Conservation (phyloP, 2,888 invertebrate genomes). For the Cheilosia pagana region DNA sequence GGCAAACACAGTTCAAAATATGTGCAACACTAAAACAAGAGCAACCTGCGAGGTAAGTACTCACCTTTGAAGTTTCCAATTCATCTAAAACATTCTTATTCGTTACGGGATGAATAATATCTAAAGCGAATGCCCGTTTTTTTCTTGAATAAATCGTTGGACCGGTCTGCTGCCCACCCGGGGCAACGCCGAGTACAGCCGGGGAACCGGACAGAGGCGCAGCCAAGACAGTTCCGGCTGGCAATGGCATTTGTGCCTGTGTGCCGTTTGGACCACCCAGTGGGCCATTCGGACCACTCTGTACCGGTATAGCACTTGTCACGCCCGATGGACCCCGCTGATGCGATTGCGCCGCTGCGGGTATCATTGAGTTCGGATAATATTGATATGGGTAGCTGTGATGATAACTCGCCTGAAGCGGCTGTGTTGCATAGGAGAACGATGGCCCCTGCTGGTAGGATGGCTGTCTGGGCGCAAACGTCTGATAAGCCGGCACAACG, state of each 20-base stretch:
- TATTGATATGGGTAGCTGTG: slow-evolving; percentile 73
- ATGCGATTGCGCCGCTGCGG: slow-evolving; percentile 77
- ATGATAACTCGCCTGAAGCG: slow-evolving; percentile 76
- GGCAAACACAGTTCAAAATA: neutral
- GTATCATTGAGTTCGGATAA: slow-evolving; percentile 76
- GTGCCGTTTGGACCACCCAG: slow-evolving; percentile 78
- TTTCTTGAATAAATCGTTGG: slow-evolving; percentile 74
- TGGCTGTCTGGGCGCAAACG: slow-evolving; percentile 79
- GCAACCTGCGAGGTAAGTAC: neutral
- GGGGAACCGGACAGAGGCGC: slow-evolving; percentile 83
- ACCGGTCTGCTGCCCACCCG: slow-evolving; percentile 71
- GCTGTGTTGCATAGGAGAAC: slow-evolving; percentile 78
- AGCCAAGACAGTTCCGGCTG: slow-evolving; percentile 77
- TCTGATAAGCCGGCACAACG: slow-evolving; percentile 78
- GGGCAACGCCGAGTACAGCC: slow-evolving; percentile 82
- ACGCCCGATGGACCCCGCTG: slow-evolving; percentile 79
- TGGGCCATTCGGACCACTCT: slow-evolving; percentile 79
- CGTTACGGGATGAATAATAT: slow-evolving; percentile 84
- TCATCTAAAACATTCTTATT: slow-evolving; percentile 82
- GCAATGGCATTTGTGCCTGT: slow-evolving; percentile 78
- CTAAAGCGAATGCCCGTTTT: slow-evolving; percentile 82
- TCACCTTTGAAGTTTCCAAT: slow-evolving; percentile 78
- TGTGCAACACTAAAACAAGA: no score
- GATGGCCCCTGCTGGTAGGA: slow-evolving; percentile 78
- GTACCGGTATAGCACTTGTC: slow-evolving; percentile 79